These are phyloP conservation scores for Parthenolecanium corni DNA, from an alignment of 2,888 invertebrate species.

Conservation along the genomic window DNA sequence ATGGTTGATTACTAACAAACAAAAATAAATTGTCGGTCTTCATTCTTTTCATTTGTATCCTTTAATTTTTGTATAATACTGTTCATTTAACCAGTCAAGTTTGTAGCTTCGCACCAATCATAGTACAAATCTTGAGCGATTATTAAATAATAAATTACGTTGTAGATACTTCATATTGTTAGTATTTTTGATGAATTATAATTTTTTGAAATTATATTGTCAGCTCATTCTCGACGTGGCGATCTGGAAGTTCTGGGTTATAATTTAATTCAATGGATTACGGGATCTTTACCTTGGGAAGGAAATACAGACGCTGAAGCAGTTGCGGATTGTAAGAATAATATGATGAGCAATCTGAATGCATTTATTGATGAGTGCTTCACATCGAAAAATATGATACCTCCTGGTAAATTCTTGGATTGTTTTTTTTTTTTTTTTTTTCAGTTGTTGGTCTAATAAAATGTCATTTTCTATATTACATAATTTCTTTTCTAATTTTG, in stretches of 20 bases:
- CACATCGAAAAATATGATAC: constrained; percentile 1
- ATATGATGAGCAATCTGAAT: constrained; percentile 27
- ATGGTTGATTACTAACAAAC: too few species aligned
- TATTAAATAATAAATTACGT: too few species aligned
- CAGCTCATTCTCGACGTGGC: constrained; percentile 61
- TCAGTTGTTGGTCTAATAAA: neutral
- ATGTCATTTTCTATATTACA: neutral
- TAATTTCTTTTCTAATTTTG: neutral
- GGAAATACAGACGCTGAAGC: constrained; percentile 34
- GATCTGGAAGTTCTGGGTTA: constrained; percentile 92
- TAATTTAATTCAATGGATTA: constrained; percentile 88
- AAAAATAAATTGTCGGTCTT: too few species aligned
- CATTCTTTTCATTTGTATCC: too few species aligned
- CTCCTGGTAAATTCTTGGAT: constrained; percentile 5
- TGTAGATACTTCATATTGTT: too few species aligned
- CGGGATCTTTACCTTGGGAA: constrained; percentile 81
- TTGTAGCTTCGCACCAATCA: too few species aligned
- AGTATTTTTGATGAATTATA: too few species aligned
- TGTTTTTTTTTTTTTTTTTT: neutral
- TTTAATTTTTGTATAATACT: too few species aligned
- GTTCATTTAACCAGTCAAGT: too few species aligned
- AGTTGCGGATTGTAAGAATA: constrained; percentile 17
- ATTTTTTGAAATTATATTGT: too few species aligned
- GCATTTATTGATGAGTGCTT: constrained; percentile 15
- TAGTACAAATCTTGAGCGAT: too few species aligned